Evolutionary conservation across 23 tunicate species (phyloP), one percentile per base, ranked within the genome.

Genomic region (Halocynthia aurantium): DNA sequence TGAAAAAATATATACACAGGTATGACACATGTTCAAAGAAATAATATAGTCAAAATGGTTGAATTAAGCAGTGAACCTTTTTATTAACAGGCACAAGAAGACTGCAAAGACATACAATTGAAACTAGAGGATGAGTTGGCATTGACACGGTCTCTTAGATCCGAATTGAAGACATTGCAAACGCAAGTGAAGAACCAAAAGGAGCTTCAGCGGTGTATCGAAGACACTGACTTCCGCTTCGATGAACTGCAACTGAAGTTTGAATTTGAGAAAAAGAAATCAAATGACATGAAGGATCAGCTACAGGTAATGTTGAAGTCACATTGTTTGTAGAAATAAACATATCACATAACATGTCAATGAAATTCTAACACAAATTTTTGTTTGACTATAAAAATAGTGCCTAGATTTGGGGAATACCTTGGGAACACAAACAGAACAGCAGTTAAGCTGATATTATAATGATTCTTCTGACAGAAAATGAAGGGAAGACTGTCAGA

Each of bases 1-100:
- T 19, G 96, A 89, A 76, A 80, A 84, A 62, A 81, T 89, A 15
- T 89, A 89, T 52, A 76, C 73, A 5, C 85, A 89, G 82, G 96
- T 89, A 73, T 10, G 69, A 8, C 44, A 15, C n/a, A 8, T 10
- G 70, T 15, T 65, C 17, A n/a, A 13, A 58, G 2, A 58, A 13
- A 13, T 4, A 1, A 57, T 57, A 12, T 57, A 10, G 62, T 10
- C 12, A 10, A 12, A 58, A 58, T 58, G n/a, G 15, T n/a, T 58
- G 2, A 58, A 58, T 13, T 58, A 58, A 13, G 63, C 61, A 74
- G 31, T 8, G 57, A 15, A 15, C 17, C n/a, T 60, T n/a, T 44
- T 72, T 51, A 44, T 76, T 2, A 40, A 20, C 21, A 89, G 96
- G 88, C 88, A 6, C 96, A 89, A 17, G 96, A 84, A 69, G 96